phyloP scores from a whole-genome alignment of 1,140 invertebrate species.

The Agrypnia vestita region DNA sequence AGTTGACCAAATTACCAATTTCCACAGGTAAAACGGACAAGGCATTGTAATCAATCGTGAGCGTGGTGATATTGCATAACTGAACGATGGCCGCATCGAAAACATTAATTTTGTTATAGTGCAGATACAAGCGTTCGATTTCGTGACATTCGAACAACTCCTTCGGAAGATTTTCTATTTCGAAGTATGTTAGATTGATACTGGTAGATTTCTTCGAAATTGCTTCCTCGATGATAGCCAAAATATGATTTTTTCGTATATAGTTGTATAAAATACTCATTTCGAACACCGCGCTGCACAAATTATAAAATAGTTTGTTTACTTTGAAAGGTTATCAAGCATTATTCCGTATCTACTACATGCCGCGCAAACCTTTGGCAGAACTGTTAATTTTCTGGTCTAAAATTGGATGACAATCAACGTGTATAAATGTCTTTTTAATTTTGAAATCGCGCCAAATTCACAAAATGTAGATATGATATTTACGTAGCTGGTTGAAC shows the following conservation, averaged over 20 bases:
- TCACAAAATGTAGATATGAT: neutral
- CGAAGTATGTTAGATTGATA: slow-evolving; percentile 75
- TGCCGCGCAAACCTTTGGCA: neutral
- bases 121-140: slow-evolving; percentile 74
- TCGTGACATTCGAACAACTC: slow-evolving; percentile 72
- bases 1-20: slow-evolving; percentile 75
- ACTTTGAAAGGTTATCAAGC: neutral
- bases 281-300: slow-evolving; percentile 57
- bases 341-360: neutral
- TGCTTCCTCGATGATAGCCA: slow-evolving; percentile 76
- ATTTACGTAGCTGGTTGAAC: no score
- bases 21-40: slow-evolving; percentile 78
- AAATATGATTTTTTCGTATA: slow-evolving; percentile 76
- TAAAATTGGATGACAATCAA: neutral
- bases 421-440: neutral
- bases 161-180: slow-evolving; percentile 73
- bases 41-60: slow-evolving; percentile 78
- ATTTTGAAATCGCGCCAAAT: slow-evolving; percentile 7
- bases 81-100: slow-evolving; percentile 68
- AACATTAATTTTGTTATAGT: slow-evolving; percentile 74
- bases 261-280: slow-evolving; percentile 77
- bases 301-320: slow-evolving; percentile 46
- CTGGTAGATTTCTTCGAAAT: slow-evolving; percentile 73
- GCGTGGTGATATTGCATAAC: slow-evolving; percentile 68
- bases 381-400: neutral